A percentile compares a stretch with the other conserved stretches of the same genome.
phyloP scores from a whole-genome alignment of 2,113 vertebrate species.

The Corapipo altera region DNA sequence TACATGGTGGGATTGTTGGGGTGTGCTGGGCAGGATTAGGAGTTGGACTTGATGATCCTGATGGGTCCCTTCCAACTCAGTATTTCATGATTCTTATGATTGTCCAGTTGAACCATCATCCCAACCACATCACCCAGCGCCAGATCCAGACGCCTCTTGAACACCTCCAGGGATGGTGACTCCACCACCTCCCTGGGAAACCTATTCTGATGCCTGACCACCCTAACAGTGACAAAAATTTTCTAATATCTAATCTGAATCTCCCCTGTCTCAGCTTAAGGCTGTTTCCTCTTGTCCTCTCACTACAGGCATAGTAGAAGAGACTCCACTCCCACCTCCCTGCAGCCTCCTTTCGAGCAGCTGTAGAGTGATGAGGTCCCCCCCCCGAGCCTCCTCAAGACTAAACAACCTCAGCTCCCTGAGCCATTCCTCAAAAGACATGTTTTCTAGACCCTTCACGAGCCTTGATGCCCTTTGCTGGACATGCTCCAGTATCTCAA shows the following conservation, averaged over 20 bases:
- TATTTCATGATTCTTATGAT: background rate
- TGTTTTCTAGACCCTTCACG: too few species aligned
- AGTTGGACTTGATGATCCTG: fast-evolving
- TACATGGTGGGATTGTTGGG: fast-evolving
- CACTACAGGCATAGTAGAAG: background rate
- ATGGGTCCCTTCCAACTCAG: fast-evolving
- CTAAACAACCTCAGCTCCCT: background rate
- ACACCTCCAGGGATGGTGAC: too few species aligned
- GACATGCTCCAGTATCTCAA: background rate
- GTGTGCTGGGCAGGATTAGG: fast-evolving
- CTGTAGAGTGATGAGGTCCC: background rate
- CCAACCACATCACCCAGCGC: background rate
- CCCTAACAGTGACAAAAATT: background rate
- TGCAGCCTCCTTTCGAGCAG: background rate
- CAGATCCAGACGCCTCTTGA: too few species aligned
- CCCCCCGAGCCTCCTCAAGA: background rate
- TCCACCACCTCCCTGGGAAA: too few species aligned
- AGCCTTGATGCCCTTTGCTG: background rate
- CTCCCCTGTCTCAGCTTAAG: background rate
- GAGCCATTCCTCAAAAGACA: background rate
- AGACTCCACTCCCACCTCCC: background rate
- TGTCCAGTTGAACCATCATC: fast-evolving
- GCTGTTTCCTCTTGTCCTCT: background rate
- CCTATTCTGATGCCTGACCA: fast-evolving
- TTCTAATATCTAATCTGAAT: background rate